Evolutionary conservation across 2,888 invertebrate genomes (phyloP), one percentile per base, ranked within the genome.

Genomic region (Tachystola acroxantha): DNA sequence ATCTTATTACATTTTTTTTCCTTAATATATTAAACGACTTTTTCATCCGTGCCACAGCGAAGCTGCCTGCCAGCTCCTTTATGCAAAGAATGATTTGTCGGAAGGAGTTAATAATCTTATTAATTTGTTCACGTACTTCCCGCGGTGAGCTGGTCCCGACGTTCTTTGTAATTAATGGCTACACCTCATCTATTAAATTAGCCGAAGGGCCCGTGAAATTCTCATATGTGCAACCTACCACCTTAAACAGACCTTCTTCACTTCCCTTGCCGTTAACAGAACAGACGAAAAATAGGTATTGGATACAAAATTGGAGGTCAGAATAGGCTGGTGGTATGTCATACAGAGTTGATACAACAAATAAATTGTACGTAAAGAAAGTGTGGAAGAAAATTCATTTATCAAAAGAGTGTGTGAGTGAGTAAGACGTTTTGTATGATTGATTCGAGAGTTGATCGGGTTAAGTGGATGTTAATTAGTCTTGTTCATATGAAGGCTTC

Each of bases 161-260:
- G 75, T 84, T 81, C 82, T 81, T 85, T 81, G 82, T 85, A 81
- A 86, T 85, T 85, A 84, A 82, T 76, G 79, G 62, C 71, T 82
- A 81, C 86, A 86, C 85, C 85, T 85, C 84, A 81, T 85, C 75
- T 85, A 86, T 85, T 82, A 80, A 84, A 85, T 86, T 85, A 86
- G 79, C 72, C 69, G 60, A 74, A 78, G 76, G 73, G 75, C 76
- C 64, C 68, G 71, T 69, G 69, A 72, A 74, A 63, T 61, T 48
- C 58, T 50, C 73, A 75, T 72, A 70, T 74, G 73, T 64, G 66
- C 41, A 55, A 59, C 57, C 52, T 47, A 60, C 79, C 80, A 78
- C 27, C 40, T 10, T 66, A 59, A 39, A 34, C 7, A 54, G 81
- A 70, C 51, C 69, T 53, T 32, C 56, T 46, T 49, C 48, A 44